phyloP scores from a whole-genome alignment of 2,113 vertebrate species.

The Sarotherodon lohbergeri region DNA sequence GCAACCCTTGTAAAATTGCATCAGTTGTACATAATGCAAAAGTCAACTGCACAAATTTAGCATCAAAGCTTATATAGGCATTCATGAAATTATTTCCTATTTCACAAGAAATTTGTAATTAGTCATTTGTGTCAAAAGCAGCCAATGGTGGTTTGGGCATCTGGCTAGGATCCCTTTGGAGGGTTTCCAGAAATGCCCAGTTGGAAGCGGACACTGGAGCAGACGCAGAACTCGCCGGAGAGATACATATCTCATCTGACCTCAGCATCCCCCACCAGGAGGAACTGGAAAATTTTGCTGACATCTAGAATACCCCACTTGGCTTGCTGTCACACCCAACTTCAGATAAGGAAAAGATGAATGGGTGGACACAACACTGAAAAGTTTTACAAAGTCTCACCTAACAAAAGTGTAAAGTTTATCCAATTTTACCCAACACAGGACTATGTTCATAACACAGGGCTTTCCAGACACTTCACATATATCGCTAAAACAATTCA shows the following conservation, averaged over 20 bases:
- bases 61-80: neutral
- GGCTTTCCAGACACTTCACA: neutral
- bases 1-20: neutral
- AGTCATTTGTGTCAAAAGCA: neutral
- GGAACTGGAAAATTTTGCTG: neutral
- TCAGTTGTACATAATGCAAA: neutral
- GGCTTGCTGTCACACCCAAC: neutral
- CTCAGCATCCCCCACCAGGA: neutral
- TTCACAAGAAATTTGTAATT: neutral
- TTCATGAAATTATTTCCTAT: neutral
- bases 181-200: neutral
- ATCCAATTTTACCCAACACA: neutral
- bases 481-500: neutral
- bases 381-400: neutral
- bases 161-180: neutral
- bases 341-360: neutral
- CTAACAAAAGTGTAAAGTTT: neutral
- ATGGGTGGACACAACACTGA: neutral
- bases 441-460: neutral
- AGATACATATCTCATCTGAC: neutral
- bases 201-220: neutral
- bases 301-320: neutral
- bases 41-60: neutral
- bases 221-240: neutral
- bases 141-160: neutral